Percentiles rank a stretch among this genome's conserved stretches.
Conservation (phyloP, 2,888 invertebrate genomes). For the Eupelmus urozonus region DNA sequence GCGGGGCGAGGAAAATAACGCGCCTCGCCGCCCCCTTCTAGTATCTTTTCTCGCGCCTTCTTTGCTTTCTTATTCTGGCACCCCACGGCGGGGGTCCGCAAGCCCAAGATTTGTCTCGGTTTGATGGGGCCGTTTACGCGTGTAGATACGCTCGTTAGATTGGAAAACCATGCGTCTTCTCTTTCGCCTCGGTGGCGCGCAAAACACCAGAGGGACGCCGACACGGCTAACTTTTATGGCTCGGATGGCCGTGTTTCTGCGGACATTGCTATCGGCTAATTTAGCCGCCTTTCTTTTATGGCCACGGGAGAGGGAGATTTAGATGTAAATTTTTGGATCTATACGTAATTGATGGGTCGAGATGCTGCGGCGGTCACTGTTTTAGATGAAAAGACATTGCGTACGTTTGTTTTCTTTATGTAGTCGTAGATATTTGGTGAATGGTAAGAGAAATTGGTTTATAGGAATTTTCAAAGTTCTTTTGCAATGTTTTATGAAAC, state of each 20-base stretch:
- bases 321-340: too few relatives aligned
- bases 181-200: background rate
- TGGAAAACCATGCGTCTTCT: conserved; percentile 63
- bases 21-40: background rate
- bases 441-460: too few relatives aligned
- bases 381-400: too few relatives aligned
- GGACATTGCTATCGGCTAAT: conserved; percentile 9
- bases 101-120: conserved; percentile 73
- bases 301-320: too few relatives aligned
- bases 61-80: conserved; percentile 35
- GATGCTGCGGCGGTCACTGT: too few relatives aligned
- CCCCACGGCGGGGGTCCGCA: conserved; percentile 64
- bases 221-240: conserved; percentile 15
- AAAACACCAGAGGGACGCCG: background rate
- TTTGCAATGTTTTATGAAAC: too few relatives aligned
- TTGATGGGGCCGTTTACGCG: conserved; percentile 74
- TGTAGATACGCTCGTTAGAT: conserved; percentile 75
- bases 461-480: too few relatives aligned
- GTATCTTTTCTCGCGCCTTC: conserved; percentile 19
- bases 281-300: background rate
- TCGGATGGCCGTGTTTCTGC: background rate
- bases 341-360: too few relatives aligned
- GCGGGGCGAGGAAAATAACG: background rate
- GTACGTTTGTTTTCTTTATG: too few relatives aligned
- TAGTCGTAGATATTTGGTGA: too few relatives aligned